Conservation (phyloP, 2,113 vertebrate species). For the Polypterus senegalus region DNA sequence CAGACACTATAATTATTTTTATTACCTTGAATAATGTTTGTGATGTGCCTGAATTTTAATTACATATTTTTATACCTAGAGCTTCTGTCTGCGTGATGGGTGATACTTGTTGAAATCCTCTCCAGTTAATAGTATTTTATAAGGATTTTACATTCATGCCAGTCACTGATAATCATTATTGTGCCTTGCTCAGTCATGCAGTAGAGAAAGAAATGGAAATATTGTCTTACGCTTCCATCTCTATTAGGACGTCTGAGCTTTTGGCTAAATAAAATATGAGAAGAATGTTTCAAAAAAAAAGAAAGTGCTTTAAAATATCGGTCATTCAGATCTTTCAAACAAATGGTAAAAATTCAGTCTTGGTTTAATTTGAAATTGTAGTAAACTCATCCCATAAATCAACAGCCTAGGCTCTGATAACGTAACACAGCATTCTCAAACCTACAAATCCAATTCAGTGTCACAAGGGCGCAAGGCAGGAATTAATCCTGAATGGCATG, state of each 20-base stretch:
- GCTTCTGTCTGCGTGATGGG: background rate
- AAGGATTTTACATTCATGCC: background rate
- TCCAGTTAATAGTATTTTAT: background rate
- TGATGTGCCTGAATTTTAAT: background rate
- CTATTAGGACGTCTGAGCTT: background rate
- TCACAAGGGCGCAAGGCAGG: no score
- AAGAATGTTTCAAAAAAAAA: no score
- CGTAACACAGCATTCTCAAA: no score
- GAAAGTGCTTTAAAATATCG: no score
- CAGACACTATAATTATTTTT: conserved; percentile 1
- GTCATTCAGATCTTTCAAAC: no score
- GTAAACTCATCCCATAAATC: no score
- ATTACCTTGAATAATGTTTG: conserved; percentile 1
- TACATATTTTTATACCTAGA: background rate
- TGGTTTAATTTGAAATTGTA: no score
- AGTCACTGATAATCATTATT: background rate
- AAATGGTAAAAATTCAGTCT: no score
- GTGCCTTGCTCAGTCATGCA: background rate
- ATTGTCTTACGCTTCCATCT: background rate
- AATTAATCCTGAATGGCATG: no score
- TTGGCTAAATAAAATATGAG: no score
- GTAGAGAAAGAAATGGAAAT: background rate
- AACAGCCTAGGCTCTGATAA: no score
- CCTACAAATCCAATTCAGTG: no score
- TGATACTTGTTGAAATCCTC: background rate